phyloP scores from a whole-genome alignment of 2,113 vertebrate genomes.

The Zosterops borbonicus region DNA sequence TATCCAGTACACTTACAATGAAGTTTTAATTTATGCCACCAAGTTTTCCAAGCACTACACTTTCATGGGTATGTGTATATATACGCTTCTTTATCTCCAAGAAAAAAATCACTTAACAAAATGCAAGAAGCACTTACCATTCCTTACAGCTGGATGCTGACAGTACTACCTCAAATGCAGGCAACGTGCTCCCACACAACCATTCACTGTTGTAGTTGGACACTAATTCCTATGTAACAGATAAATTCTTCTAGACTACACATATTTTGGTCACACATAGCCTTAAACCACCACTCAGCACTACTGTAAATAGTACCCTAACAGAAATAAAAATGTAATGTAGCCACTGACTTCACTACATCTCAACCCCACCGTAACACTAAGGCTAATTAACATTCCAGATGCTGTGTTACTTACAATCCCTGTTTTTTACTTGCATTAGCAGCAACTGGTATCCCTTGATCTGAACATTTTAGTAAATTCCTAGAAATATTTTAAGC shows the following conservation, averaged over 20 bases:
- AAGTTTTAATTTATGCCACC: neutral
- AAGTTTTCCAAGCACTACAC: neutral
- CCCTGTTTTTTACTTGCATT: neutral
- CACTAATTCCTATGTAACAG: neutral
- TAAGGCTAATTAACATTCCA: neutral
- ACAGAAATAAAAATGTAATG: slow-evolving; percentile 18
- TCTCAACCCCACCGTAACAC: neutral
- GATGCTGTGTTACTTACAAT: slow-evolving; percentile 11
- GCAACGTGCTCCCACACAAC: neutral
- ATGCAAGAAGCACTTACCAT: neutral
- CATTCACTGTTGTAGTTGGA: neutral
- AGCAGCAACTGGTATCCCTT: neutral
- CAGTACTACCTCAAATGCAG: neutral
- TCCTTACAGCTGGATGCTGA: neutral
- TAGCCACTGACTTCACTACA: slow-evolving; percentile 12
- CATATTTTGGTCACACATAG: slow-evolving; percentile 13
- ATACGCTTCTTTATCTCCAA: neutral
- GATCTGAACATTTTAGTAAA: neutral
- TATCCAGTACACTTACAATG: neutral
- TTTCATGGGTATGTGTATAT: neutral
- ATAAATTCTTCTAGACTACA: slow-evolving; percentile 33
- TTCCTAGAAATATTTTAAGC: neutral
- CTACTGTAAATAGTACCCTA: slow-evolving; percentile 38
- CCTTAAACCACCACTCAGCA: slow-evolving; percentile 26
- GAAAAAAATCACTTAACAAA: neutral